These are phyloP conservation scores for Leptosomus discolor DNA, from an alignment of 2,113 vertebrate species.

Conservation along the genomic window DNA sequence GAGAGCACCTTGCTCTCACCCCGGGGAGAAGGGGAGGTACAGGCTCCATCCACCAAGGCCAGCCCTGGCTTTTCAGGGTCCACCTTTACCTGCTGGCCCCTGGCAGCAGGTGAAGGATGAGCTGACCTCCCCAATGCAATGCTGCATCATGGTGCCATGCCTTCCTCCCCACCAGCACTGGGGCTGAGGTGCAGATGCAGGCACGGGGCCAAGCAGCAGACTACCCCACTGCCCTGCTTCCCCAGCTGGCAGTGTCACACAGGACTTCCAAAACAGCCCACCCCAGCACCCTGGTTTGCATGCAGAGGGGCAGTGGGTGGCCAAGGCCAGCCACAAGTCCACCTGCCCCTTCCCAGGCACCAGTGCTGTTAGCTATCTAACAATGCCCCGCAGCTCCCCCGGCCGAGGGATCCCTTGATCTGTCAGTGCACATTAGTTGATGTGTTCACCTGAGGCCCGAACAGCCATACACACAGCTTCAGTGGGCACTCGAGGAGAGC, in stretches of 20 bases:
- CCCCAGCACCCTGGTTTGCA: background rate
- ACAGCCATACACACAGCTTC: background rate
- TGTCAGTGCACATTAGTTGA: background rate
- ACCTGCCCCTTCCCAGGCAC: background rate
- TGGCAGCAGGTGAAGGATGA: rapidly evolving
- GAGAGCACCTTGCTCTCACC: background rate
- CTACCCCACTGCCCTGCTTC: background rate
- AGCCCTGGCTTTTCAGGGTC: background rate
- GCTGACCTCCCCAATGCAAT: rapidly evolving
- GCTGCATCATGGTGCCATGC: rapidly evolving
- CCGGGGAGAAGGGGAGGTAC: background rate
- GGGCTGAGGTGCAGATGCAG: rapidly evolving
- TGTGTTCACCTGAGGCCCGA: background rate
- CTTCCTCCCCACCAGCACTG: rapidly evolving
- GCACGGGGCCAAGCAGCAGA: background rate
- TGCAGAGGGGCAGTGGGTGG: background rate
- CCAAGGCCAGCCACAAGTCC: background rate
- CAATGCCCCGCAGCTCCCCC: rapidly evolving
- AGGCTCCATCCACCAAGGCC: background rate
- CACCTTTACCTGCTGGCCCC: background rate
- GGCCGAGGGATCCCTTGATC: background rate
- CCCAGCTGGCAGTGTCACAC: background rate
- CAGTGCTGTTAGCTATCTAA: background rate
- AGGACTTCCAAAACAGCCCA: too few relatives aligned
- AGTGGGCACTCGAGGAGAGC: background rate